These are phyloP conservation scores for Dysidea cf. avara DNA, from an alignment of 37 sponge, comb jelly and placozoan species.

Conservation along the genomic window DNA sequence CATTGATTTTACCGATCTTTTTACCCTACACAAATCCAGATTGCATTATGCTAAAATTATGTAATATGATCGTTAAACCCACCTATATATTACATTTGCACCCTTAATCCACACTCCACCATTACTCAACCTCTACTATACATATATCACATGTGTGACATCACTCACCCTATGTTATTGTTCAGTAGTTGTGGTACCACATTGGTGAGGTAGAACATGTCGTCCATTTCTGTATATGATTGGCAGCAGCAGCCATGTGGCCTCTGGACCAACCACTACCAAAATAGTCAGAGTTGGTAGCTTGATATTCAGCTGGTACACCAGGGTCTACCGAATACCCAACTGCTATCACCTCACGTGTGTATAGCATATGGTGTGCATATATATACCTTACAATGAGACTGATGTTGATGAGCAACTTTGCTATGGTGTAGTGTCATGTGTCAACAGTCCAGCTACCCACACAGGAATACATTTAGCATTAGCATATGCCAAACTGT, in stretches of 20 bases:
- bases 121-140: too few relatives aligned
- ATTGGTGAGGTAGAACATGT: slow-evolving; percentile 90
- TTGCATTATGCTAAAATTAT: too few relatives aligned
- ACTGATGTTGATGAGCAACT: slow-evolving; percentile 35
- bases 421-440: slow-evolving; percentile 15
- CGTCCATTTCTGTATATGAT: slow-evolving; percentile 88
- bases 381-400: slow-evolving; percentile 49
- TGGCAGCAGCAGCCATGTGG: slow-evolving; percentile 93
- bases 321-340: slow-evolving; percentile 66
- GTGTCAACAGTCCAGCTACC: slow-evolving; percentile 71
- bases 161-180: slow-evolving; percentile 49
- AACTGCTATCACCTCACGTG: too few relatives aligned
- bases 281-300: slow-evolving; percentile 73
- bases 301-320: slow-evolving; percentile 46
- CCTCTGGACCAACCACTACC: slow-evolving; percentile 91
- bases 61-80: too few relatives aligned
- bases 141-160: too few relatives aligned
- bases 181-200: slow-evolving; percentile 84
- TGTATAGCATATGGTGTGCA: too few relatives aligned
- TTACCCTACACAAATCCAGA: too few relatives aligned
- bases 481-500: slow-evolving; percentile 65
- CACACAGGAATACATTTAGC: slow-evolving; percentile 64
- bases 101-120: too few relatives aligned
- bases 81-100: too few relatives aligned
- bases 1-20: too few relatives aligned